Percentiles rank a stretch among this genome's conserved stretches.
Evolutionary conservation across 2,888 invertebrate species (phyloP).

Genomic region (Antitype chi): DNA sequence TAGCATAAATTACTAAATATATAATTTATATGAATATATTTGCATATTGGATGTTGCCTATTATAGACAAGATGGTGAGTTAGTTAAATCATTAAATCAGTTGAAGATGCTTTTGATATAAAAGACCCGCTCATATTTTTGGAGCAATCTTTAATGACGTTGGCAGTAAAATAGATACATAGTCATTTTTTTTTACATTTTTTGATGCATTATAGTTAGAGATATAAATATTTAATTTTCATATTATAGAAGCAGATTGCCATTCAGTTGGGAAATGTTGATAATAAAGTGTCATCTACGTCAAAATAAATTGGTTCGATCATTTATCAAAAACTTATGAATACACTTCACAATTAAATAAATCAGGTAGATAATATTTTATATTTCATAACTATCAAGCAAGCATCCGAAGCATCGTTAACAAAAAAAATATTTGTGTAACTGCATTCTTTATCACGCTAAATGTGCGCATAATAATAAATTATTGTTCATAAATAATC

Average conservation of each 20-base stretch:
- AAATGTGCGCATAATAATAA: constrained; percentile 40
- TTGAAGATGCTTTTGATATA: constrained; percentile 39
- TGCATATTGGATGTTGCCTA: constrained; percentile 62
- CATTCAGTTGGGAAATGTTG: constrained; percentile 32
- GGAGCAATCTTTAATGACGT: constrained; percentile 24
- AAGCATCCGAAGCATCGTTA: constrained; percentile 39
- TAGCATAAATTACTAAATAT: constrained; percentile 76
- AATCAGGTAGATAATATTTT: constrained; percentile 41
- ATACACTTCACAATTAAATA: constrained; percentile 33
- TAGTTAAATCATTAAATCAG: constrained; percentile 58
- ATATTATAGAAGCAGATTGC: constrained; percentile 19
- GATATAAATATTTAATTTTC: constrained; percentile 54
- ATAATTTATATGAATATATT: constrained; percentile 66
- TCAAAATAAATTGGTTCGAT: constrained; percentile 39
- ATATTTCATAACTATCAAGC: constrained; percentile 29
- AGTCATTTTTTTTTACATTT: constrained; percentile 30
- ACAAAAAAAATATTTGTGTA: constrained; percentile 39
- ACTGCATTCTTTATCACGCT: constrained; percentile 36
- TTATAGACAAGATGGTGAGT: constrained; percentile 57
- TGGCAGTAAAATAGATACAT: constrained; percentile 31
- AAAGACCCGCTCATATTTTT: constrained; percentile 43
- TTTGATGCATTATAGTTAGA: constrained; percentile 15
- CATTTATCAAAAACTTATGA: constrained; percentile 45
- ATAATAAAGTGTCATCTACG: constrained; percentile 47
- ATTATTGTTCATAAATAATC: constrained; percentile 38